Evolutionary conservation across 2,797 vertebrate genomes (phyloP).

Genomic region (Streptopelia turtur): DNA sequence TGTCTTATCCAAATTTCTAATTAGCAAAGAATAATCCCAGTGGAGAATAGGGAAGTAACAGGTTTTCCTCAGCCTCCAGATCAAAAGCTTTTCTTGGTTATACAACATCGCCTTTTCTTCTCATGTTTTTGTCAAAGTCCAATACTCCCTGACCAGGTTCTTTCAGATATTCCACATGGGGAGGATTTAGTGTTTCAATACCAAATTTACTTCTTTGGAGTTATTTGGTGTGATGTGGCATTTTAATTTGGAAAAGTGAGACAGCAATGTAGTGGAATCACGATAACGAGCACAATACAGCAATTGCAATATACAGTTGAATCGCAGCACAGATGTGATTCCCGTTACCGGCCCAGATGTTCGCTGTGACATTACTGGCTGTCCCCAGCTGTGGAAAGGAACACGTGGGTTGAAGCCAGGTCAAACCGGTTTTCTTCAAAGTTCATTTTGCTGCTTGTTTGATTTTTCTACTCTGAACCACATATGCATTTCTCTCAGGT

Average conservation of each 20-base stretch:
- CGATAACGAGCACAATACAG: neutral
- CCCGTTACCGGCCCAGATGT: too few relatives aligned
- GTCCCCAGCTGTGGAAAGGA: neutral
- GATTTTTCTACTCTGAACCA: neutral
- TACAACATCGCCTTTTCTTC: neutral
- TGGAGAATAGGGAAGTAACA: neutral
- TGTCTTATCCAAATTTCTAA: neutral
- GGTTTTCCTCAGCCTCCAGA: neutral
- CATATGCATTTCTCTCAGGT: accelerated
- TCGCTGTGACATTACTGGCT: neutral
- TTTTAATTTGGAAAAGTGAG: neutral
- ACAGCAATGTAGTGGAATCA: neutral
- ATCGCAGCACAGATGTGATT: neutral
- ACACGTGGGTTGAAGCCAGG: neutral
- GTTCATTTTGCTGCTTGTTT: neutral
- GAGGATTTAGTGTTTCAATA: neutral
- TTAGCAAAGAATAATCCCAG: conserved; percentile 16
- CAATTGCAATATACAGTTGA: neutral
- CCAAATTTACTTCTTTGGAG: neutral
- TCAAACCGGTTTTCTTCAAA: neutral
- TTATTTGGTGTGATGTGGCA: neutral
- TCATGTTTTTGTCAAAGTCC: neutral
- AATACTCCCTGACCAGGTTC: neutral
- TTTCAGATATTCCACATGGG: neutral
- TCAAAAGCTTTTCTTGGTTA: neutral